Percentiles rank a stretch among this genome's conserved stretches.
These are phyloP conservation scores for Caiman crocodilus DNA, from an alignment of 2,797 vertebrate genomes.

Conservation along the genomic window DNA sequence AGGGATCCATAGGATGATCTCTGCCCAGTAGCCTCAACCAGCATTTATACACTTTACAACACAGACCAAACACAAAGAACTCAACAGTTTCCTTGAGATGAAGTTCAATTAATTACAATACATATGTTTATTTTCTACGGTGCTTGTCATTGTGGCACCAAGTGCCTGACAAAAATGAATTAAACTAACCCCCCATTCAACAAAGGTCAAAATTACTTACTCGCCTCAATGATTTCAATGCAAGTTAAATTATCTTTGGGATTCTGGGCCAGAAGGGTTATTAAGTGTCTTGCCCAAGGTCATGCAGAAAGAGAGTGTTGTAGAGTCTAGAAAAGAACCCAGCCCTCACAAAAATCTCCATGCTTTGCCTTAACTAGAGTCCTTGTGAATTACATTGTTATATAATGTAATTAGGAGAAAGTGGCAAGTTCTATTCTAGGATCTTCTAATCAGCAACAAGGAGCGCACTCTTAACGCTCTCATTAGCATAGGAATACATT, in stretches of 20 bases:
- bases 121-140: constrained; percentile 23
- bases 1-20: not conserved
- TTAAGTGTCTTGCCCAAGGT: constrained; percentile 67
- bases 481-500: constrained; percentile 75
- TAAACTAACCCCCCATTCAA: constrained; percentile 53
- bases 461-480: constrained; percentile 70
- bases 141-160: constrained; percentile 62
- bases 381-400: constrained; percentile 74
- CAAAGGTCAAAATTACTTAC: not conserved
- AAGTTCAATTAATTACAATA: constrained; percentile 26
- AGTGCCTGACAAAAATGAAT: constrained; percentile 39
- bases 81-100: not conserved
- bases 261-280: constrained; percentile 66
- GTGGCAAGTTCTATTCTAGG: constrained; percentile 78
- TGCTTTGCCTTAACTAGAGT: constrained; percentile 74
- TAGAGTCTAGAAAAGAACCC: constrained; percentile 12
- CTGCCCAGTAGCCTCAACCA: not conserved
- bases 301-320: constrained; percentile 63
- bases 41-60: not conserved
- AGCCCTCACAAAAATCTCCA: constrained; percentile 71
- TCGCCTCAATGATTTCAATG: constrained; percentile 66
- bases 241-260: constrained; percentile 75
- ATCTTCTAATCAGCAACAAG: constrained; percentile 77
- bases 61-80: constrained; percentile 2
- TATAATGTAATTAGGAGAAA: constrained; percentile 77